Evolutionary conservation across 2,113 vertebrate genomes (phyloP), one percentile per base, ranked within the genome.

Genomic region (Epinephelus fuscoguttatus): DNA sequence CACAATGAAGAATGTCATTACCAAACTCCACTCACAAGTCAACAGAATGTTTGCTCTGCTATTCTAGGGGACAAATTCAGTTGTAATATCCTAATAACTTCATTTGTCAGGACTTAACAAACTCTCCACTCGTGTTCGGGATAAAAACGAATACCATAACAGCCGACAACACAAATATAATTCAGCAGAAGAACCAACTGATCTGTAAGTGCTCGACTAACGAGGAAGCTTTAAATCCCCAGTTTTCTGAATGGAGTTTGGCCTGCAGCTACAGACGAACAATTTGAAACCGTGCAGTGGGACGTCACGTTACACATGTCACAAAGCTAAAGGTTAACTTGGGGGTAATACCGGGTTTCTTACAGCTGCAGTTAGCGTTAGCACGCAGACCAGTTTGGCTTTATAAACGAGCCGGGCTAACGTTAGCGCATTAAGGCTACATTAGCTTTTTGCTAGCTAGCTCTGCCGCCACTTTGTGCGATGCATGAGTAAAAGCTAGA

Each of bases 331-430:
- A 13, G 55, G 5, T 56, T 25, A 10, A 33, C 23, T 33, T n/a
- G 5, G 7, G 2, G 0, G 2, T 19, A 12, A 6, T 14, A 2
- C 1, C 14, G n/a, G 2, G 23, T 57, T 37, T 25, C 0, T 1
- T 37, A 3, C 11, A 14, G 3, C 0, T 62, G 19, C 6, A 21
- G 27, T 18, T 2, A 12, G 21, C 10, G 9, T 45, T 12, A 45
- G 9, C 11, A 45, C 10, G 2, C 42, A 11, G 2, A 12, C 42
- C 42, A 12, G 42, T 45, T 45, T 45, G 10, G 2, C 40, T 42
- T 42, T 42, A 12, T 42, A 6, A 42, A 42, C 7, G 8, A 8
- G 8, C 40, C 40, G 40, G 33, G 33, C 40, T 42, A 45, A 12
- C 42, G 42, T 27, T 25, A 52, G 8, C n/a, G 2, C 13, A 7